Evolutionary conservation across 1,140 invertebrate species (phyloP).

Genomic region (Pygmarrhopalites habei): DNA sequence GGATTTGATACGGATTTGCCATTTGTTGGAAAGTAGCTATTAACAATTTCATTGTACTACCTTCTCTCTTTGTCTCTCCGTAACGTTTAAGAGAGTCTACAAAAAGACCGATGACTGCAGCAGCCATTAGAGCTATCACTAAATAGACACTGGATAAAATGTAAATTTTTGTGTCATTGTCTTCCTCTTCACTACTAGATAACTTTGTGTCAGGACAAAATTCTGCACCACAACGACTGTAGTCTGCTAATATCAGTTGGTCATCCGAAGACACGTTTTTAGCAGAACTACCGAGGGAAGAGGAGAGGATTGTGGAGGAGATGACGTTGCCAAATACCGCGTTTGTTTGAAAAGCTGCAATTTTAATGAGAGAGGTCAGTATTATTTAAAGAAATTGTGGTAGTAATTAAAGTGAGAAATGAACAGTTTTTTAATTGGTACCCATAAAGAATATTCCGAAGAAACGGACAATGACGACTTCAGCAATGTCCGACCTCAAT

Average conservation of each 20-base stretch:
- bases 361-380: no score
- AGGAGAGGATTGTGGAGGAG: slow-evolving; percentile 77
- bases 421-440: no score
- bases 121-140: neutral
- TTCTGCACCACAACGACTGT: slow-evolving; percentile 9
- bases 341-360: slow-evolving; percentile 88
- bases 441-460: slow-evolving; percentile 97
- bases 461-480: slow-evolving; percentile 86
- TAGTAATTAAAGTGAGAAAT: no score
- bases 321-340: slow-evolving; percentile 90
- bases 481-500: slow-evolving; percentile 72
- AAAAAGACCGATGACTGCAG: slow-evolving; percentile 43
- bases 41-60: slow-evolving; percentile 43
- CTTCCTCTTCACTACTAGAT: slow-evolving; percentile 46
- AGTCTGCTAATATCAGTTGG: slow-evolving; percentile 28
- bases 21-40: slow-evolving; percentile 82
- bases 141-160: slow-evolving; percentile 18
- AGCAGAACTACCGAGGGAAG: slow-evolving; percentile 52
- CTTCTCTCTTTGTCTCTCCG: slow-evolving; percentile 56
- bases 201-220: slow-evolving; percentile 24
- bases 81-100: slow-evolving; percentile 45
- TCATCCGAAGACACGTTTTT: slow-evolving; percentile 43
- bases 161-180: slow-evolving; percentile 58
- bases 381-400: no score
- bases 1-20: slow-evolving; percentile 68